Conservation (phyloP, 2,113 vertebrate species). For the Austrofundulus limnaeus region DNA sequence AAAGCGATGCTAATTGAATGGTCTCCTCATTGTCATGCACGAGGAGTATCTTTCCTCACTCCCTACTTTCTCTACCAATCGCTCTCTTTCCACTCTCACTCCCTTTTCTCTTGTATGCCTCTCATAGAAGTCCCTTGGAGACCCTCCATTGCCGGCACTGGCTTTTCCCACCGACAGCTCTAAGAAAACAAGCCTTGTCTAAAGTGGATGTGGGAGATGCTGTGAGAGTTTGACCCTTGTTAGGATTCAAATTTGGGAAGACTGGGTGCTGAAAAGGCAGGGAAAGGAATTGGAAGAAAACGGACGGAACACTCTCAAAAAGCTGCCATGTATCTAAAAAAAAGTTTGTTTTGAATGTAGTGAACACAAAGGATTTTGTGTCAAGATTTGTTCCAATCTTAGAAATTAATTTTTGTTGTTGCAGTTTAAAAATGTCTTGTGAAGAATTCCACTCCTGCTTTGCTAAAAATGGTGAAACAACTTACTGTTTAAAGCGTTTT, state of each 20-base stretch:
- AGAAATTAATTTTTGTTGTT: conserved; percentile 20
- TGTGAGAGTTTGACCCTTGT: conserved; percentile 62
- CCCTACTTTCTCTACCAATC: conserved; percentile 44
- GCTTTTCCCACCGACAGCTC: conserved; percentile 70
- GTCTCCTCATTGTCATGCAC: conserved; percentile 80
- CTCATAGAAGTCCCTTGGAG: conserved; percentile 67
- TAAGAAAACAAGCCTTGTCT: conserved; percentile 78
- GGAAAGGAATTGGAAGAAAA: conserved; percentile 14
- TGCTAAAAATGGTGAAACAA: conserved; percentile 14
- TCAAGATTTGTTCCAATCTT: conserved; percentile 21
- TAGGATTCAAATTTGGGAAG: conserved; percentile 43
- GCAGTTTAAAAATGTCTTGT: conserved; percentile 20
- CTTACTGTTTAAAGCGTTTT: conserved; percentile 27
- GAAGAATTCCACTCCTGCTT: conserved; percentile 20
- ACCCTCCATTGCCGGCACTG: conserved; percentile 55
- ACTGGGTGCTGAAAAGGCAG: background rate
- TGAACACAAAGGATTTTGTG: background rate
- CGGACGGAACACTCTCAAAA: conserved; percentile 18
- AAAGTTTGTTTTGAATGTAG: background rate
- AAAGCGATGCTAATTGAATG: conserved; percentile 81
- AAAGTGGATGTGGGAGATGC: conserved; percentile 63
- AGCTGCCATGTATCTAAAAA: background rate
- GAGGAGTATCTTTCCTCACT: conserved; percentile 53
- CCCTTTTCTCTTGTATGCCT: conserved; percentile 61
- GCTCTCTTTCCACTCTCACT: conserved; percentile 56